Percentiles rank a stretch among this genome's conserved stretches.
phyloP scores from a whole-genome alignment of 1,140 invertebrate genomes.

The Monomorium pharaonis region DNA sequence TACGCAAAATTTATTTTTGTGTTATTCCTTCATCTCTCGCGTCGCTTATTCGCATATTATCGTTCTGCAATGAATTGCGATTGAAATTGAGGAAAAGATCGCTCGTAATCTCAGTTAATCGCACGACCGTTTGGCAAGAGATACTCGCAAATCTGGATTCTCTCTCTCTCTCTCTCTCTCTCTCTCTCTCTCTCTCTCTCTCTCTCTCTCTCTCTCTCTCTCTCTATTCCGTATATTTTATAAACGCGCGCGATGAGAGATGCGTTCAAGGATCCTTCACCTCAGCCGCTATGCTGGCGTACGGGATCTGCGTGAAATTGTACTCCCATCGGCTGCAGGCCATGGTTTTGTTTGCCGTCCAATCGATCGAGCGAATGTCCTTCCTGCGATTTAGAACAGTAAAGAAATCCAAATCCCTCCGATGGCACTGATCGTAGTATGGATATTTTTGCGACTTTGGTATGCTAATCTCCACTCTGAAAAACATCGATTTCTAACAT shows the following conservation, averaged over 20 bases:
- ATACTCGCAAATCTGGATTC: neutral
- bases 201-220: neutral
- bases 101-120: neutral
- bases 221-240: neutral
- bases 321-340: slow-evolving; percentile 84
- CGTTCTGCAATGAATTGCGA: neutral
- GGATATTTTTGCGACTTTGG: slow-evolving; percentile 76
- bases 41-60: neutral
- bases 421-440: slow-evolving; percentile 79
- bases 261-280: slow-evolving; percentile 76
- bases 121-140: neutral
- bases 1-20: neutral
- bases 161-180: neutral
- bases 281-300: slow-evolving; percentile 84
- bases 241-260: neutral
- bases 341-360: slow-evolving; percentile 74
- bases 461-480: slow-evolving; percentile 76
- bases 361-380: slow-evolving; percentile 62
- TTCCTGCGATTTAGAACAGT: slow-evolving; percentile 54
- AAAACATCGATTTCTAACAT: slow-evolving; percentile 29
- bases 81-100: neutral
- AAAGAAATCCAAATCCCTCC: slow-evolving; percentile 78
- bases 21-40: neutral
- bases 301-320: slow-evolving; percentile 84
- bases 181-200: neutral